Percentiles rank a stretch among this genome's conserved stretches.
Conservation (phyloP, 2,113 vertebrate species). For the Psilopsiagon aurifrons region DNA sequence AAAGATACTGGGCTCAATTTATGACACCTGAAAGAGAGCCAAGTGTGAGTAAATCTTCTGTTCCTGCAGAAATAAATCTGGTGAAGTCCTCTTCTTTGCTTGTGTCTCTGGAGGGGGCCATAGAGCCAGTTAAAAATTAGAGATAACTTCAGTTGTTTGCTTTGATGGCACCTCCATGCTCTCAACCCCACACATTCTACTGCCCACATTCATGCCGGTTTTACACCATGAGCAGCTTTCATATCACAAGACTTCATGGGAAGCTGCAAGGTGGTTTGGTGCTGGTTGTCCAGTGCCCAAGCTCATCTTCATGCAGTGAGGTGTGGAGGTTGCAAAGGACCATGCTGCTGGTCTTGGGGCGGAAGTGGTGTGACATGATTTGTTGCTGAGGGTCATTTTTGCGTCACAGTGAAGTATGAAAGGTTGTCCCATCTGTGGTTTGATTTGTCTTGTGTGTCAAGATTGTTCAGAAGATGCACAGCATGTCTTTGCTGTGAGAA, state of each 20-base stretch:
- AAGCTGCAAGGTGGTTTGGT: neutral
- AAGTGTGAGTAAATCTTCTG: slow-evolving; percentile 10
- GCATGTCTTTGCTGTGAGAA: neutral
- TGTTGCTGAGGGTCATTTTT: neutral
- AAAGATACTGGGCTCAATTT: slow-evolving; percentile 37
- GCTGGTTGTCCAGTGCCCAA: neutral
- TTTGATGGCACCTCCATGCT: neutral
- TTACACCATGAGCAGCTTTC: neutral
- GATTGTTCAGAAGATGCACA: neutral
- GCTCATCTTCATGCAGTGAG: fast-evolving
- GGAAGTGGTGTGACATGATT: fast-evolving
- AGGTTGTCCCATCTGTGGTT: neutral
- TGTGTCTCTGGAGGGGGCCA: neutral
- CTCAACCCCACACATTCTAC: neutral
- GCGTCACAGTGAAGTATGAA: neutral
- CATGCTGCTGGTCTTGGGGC: neutral
- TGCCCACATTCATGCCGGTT: fast-evolving
- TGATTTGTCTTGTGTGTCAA: neutral
- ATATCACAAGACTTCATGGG: neutral
- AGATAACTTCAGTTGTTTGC: neutral
- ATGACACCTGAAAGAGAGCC: slow-evolving; percentile 41
- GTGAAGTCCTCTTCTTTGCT: neutral
- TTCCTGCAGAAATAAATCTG: slow-evolving; percentile 12
- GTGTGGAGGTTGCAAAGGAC: neutral
- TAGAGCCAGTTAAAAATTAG: neutral